Evolutionary conservation across 92 coral and sea anemone genomes (phyloP), one percentile per base, ranked within the genome.

Genomic region (Umimayanthus kanabou): DNA sequence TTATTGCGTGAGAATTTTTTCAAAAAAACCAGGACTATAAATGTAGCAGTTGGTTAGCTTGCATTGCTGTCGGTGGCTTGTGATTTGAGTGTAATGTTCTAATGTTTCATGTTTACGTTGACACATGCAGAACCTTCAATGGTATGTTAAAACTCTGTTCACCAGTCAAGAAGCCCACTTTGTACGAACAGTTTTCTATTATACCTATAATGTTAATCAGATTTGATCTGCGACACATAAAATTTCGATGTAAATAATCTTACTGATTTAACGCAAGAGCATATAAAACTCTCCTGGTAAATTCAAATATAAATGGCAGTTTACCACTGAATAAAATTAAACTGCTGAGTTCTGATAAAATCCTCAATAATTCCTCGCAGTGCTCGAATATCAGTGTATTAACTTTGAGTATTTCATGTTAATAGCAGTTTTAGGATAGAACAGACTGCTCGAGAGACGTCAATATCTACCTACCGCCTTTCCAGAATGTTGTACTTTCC

Each of bases 401-500:
- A 61, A 14, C 69, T 61, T 61, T 23, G 1, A 2, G 5, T 15
- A 57, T 20, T 57, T 23, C 23, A 61, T 20, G 4, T 22, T 61
- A 61, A 22, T 61, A 3, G 22, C 15, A 39, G n/a, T 81, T 81
- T 39, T 66, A 69, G 10, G 66, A 40, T 16, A 39, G 1, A 23
- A 75, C 14, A 8, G 65, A 70, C 39, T 0, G 16, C 43, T 69
- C 30, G 25, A 47, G 9, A 69, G 65, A 40, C 45, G 14, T 22
- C 28, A 45, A 49, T 30, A 20, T 69, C 14, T 30, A 29, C 87
- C 67, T 47, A 83, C 87, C 77, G 26, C 66, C 37, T 42, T 83
- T 73, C 67, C 78, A 26, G 87, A 43, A 49, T 64, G 85, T 8
- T 70, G 66, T 28, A 70, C 87, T 43, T 83, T 83, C 26, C 78